These are phyloP conservation scores for Misgurnus mizolepis DNA, from an alignment of 2,113 vertebrate species.

Conservation along the genomic window DNA sequence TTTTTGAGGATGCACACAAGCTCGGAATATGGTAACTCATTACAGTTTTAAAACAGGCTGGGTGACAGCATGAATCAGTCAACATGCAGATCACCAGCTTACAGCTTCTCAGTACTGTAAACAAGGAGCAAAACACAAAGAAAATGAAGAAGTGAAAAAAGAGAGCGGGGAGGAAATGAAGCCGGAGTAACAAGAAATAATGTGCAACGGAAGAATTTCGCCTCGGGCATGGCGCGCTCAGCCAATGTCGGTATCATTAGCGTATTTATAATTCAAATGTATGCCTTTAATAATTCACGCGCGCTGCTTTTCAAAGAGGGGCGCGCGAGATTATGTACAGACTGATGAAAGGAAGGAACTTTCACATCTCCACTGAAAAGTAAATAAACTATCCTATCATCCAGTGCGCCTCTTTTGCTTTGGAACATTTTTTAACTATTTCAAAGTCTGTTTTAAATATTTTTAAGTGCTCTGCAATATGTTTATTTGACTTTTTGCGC, in stretches of 20 bases:
- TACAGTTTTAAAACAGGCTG: slow-evolving; percentile 64
- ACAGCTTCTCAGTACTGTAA: slow-evolving; percentile 38
- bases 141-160: slow-evolving; percentile 53
- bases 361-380: slow-evolving; percentile 29
- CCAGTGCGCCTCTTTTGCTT: background rate
- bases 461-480: background rate
- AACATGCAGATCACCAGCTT: slow-evolving; percentile 63
- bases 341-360: slow-evolving; percentile 44
- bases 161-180: slow-evolving; percentile 59
- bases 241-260: slow-evolving; percentile 65
- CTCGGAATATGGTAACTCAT: slow-evolving; percentile 66
- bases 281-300: slow-evolving; percentile 70
- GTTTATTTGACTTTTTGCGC: slow-evolving; percentile 24
- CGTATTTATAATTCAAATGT: slow-evolving; percentile 73
- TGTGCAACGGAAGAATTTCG: slow-evolving; percentile 61
- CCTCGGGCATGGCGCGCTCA: slow-evolving; percentile 65
- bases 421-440: slow-evolving; percentile 32
- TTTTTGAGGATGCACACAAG: slow-evolving; percentile 56
- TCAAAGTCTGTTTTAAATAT: background rate
- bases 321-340: slow-evolving; percentile 48
- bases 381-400: slow-evolving; percentile 37
- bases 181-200: slow-evolving; percentile 61
- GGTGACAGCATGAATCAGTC: slow-evolving; percentile 72
- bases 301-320: slow-evolving; percentile 60
- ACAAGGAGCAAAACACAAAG: slow-evolving; percentile 30